Conservation (phyloP, 2,888 invertebrate species). For the Drosophila prostipennis region DNA sequence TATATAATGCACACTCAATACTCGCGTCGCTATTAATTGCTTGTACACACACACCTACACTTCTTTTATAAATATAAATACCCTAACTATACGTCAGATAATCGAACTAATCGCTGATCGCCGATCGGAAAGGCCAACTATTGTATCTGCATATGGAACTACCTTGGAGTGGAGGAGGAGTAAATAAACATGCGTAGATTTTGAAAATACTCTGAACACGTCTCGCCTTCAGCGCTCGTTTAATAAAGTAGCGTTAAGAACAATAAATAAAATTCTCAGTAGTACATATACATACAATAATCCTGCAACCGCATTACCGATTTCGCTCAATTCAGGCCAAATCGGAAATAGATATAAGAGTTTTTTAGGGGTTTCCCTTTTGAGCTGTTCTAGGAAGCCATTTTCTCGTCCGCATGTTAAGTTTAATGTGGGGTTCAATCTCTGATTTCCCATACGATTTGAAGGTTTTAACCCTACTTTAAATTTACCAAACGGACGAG, state of each 20-base stretch:
- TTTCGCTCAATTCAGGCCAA: conserved; percentile 8
- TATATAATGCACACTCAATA: conserved; percentile 29
- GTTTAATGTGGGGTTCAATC: too few relatives aligned
- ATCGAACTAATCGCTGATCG: conserved; percentile 16
- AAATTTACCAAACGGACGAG: too few relatives aligned
- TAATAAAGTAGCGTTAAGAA: conserved; percentile 28
- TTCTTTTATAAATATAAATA: conserved; percentile 5
- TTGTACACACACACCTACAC: conserved; percentile 24
- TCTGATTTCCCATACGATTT: too few relatives aligned
- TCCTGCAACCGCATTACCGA: neutral
- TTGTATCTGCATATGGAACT: conserved; percentile 10
- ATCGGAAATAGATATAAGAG: too few relatives aligned
- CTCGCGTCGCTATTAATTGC: conserved; percentile 25
- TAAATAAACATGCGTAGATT: conserved; percentile 13
- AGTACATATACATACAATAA: conserved; percentile 1
- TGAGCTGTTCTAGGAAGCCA: too few relatives aligned
- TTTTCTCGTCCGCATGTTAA: too few relatives aligned
- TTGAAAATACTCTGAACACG: conserved; percentile 31
- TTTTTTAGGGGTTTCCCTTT: too few relatives aligned
- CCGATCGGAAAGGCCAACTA: conserved; percentile 10
- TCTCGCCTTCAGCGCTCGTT: conserved; percentile 34
- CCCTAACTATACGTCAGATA: conserved; percentile 22
- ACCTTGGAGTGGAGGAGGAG: neutral
- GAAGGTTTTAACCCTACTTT: too few relatives aligned
- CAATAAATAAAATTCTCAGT: conserved; percentile 35